A percentile compares a stretch with the other conserved stretches of the same genome.
Conservation (phyloP, 2,113 vertebrate genomes). For the Tinamus guttatus region DNA sequence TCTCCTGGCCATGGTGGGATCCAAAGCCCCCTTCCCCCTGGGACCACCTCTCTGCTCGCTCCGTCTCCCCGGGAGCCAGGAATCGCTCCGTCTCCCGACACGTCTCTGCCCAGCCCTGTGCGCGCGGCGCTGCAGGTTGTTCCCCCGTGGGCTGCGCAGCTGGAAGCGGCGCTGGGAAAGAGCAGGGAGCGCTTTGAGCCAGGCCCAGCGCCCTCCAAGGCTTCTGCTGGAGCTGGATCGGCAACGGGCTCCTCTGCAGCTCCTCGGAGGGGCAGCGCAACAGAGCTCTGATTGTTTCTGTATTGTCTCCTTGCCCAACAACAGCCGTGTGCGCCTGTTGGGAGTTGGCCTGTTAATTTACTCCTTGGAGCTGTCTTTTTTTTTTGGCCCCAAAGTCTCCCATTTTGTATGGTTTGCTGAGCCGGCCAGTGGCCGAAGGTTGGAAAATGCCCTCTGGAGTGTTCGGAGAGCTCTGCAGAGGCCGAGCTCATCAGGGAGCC, state of each 20-base stretch:
- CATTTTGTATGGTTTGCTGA: neutral
- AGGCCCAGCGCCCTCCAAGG: neutral
- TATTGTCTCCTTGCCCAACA: neutral
- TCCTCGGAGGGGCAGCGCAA: neutral
- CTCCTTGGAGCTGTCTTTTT: neutral
- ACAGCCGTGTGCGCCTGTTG: fast-evolving
- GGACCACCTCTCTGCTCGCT: neutral
- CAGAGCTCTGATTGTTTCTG: neutral
- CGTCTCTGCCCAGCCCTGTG: neutral
- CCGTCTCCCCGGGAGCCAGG: neutral
- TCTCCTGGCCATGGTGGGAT: fast-evolving
- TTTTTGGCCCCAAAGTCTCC: neutral
- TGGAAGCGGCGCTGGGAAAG: neutral
- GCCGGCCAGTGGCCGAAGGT: neutral
- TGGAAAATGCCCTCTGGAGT: neutral
- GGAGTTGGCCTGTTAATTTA: neutral
- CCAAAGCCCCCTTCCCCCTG: fast-evolving
- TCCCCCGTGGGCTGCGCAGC: neutral
- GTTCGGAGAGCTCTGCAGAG: neutral
- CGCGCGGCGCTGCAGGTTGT: neutral
- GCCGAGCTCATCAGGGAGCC: neutral
- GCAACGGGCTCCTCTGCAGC: neutral
- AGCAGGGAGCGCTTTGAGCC: neutral
- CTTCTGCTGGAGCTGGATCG: neutral
- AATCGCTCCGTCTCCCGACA: neutral